phyloP scores from a whole-genome alignment of 2,888 invertebrate species.

The Oithona nana region DNA sequence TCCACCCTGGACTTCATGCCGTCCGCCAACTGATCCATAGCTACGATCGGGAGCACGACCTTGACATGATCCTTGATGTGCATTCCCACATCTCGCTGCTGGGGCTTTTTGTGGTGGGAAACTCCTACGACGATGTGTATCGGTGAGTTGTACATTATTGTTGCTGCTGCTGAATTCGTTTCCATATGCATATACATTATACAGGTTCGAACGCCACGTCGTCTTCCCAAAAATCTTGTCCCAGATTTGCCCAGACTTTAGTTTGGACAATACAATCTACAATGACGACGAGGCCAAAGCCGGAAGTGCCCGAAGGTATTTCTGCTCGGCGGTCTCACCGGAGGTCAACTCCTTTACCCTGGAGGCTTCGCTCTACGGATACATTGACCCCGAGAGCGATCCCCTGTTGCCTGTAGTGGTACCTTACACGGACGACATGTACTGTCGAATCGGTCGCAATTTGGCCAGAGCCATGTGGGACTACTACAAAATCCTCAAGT shows the following conservation, averaged over 20 bases:
- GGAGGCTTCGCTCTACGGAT: slow-evolving; percentile 79
- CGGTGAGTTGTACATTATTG: slow-evolving; percentile 31
- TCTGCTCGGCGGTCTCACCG: neutral
- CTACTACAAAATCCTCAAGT: slow-evolving; percentile 55
- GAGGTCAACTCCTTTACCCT: slow-evolving; percentile 65
- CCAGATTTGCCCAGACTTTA: slow-evolving; percentile 72
- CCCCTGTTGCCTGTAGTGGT: slow-evolving; percentile 32
- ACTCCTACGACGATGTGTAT: slow-evolving; percentile 77
- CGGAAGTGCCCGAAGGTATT: slow-evolving; percentile 62
- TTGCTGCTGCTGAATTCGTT: too few relatives aligned
- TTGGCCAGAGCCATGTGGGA: slow-evolving; percentile 53
- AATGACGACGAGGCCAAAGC: slow-evolving; percentile 69
- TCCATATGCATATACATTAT: too few relatives aligned
- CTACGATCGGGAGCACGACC: slow-evolving; percentile 52
- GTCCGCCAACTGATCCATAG: slow-evolving; percentile 56
- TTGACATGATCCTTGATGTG: slow-evolving; percentile 85
- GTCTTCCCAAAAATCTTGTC: slow-evolving; percentile 81
- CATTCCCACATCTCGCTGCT: slow-evolving; percentile 81
- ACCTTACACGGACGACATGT: slow-evolving; percentile 49
- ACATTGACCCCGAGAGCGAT: slow-evolving; percentile 43
- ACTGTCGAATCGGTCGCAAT: slow-evolving; percentile 56
- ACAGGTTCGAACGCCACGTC: slow-evolving; percentile 65
- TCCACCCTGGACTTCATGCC: slow-evolving; percentile 74
- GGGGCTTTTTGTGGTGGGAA: slow-evolving; percentile 86
- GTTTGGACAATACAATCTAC: slow-evolving; percentile 64